Evolutionary conservation across 2,113 vertebrate species (phyloP).

Genomic region (Cochlearius cochlearius): DNA sequence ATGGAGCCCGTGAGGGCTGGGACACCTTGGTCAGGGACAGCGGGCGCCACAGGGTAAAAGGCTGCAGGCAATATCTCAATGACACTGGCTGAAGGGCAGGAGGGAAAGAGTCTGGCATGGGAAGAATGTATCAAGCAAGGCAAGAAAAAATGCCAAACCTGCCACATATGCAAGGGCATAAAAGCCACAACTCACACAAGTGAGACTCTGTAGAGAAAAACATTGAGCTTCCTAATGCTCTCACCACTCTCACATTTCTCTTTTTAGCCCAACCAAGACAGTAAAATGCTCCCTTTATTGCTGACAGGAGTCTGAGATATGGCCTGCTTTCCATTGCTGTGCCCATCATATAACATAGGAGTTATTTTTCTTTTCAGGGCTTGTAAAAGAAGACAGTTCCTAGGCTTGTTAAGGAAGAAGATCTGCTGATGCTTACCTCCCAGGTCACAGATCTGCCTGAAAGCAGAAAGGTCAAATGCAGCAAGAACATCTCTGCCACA

Average conservation of each 20-base stretch:
- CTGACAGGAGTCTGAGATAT: neutral
- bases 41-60: neutral
- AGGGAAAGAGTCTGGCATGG: neutral
- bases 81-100: neutral
- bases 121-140: neutral
- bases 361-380: neutral
- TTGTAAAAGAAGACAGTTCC: neutral
- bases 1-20: fast-evolving
- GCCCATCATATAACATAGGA: neutral
- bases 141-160: neutral
- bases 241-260: neutral
- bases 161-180: neutral
- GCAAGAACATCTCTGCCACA: constrained; percentile 80
- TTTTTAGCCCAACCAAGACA: neutral
- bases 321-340: neutral
- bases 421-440: constrained; percentile 76
- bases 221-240: neutral
- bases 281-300: neutral
- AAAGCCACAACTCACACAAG: neutral
- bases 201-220: neutral
- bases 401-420: neutral
- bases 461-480: constrained; percentile 86
- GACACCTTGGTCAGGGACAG: neutral
- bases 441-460: constrained; percentile 82
- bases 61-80: neutral